phyloP scores from a whole-genome alignment of 2,888 invertebrate species.

The Fragum whitleyi region DNA sequence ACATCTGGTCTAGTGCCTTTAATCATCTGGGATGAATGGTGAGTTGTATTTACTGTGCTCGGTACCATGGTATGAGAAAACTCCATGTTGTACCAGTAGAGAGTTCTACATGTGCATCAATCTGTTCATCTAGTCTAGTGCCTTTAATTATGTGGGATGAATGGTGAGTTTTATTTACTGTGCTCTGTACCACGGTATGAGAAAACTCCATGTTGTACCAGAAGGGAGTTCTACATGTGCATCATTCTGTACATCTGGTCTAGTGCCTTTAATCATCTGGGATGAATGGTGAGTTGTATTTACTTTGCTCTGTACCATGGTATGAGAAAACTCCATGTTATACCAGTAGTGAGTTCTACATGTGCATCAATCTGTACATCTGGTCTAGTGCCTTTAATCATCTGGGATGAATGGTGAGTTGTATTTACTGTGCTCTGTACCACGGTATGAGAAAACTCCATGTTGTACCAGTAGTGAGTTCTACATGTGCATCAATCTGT shows the following conservation, averaged over 20 bases:
- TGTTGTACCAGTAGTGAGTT: conserved; percentile 88
- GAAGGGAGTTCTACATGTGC: conserved; percentile 89
- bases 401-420: conserved; percentile 93
- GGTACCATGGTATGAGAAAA: conserved; percentile 95
- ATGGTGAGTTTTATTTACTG: conserved; percentile 89
- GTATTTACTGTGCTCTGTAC: conserved; percentile 92
- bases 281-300: conserved; percentile 90
- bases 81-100: conserved; percentile 89
- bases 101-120: conserved; percentile 88
- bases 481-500: no score
- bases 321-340: conserved; percentile 90
- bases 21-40: conserved; percentile 95
- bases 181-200: conserved; percentile 94
- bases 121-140: conserved; percentile 90
- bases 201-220: conserved; percentile 88
- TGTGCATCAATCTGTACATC: conserved; percentile 89
- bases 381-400: conserved; percentile 92
- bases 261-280: conserved; percentile 93
- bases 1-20: conserved; percentile 91
- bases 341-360: conserved; percentile 89
- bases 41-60: conserved; percentile 87
- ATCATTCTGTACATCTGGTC: conserved; percentile 89
- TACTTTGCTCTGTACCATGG: conserved; percentile 94
- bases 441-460: conserved; percentile 94
- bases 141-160: conserved; percentile 94